Evolutionary conservation across 2,888 invertebrate species (phyloP).

Genomic region (Macaria notata): DNA sequence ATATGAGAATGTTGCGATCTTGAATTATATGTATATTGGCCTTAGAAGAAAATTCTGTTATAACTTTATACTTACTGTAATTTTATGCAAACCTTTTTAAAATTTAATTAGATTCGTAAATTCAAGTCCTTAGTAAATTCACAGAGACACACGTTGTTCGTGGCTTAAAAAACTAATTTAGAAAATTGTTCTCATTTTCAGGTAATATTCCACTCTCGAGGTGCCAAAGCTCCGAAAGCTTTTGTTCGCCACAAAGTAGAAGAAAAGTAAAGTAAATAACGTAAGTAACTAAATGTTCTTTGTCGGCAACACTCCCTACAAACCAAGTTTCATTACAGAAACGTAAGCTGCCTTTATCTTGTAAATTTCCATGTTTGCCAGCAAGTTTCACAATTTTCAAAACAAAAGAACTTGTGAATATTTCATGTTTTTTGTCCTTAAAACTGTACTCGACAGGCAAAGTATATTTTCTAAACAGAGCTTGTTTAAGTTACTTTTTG

Average conservation of each 20-base stretch:
- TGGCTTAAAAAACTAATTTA: too few relatives aligned
- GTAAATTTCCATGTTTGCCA: slow-evolving; percentile 64
- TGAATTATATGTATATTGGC: too few relatives aligned
- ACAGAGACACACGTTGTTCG: too few relatives aligned
- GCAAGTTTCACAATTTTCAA: slow-evolving; percentile 61
- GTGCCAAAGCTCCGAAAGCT: slow-evolving; percentile 1
- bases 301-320: slow-evolving; percentile 20
- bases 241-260: slow-evolving; percentile 9
- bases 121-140: too few relatives aligned
- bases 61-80: too few relatives aligned
- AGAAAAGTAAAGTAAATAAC: slow-evolving; percentile 5
- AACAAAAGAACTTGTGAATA: slow-evolving; percentile 70
- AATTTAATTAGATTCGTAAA: too few relatives aligned
- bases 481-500: slow-evolving; percentile 30
- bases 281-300: slow-evolving; percentile 7
- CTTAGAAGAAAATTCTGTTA: too few relatives aligned
- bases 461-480: slow-evolving; percentile 62
- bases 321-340: slow-evolving; percentile 47
- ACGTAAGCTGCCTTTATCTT: slow-evolving; percentile 60
- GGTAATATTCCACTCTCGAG: slow-evolving; percentile 9
- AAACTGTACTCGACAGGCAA: slow-evolving; percentile 54
- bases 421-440: slow-evolving; percentile 63
- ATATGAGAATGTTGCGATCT: background rate
- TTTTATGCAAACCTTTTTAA: too few relatives aligned
- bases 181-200: background rate